Base-by-base conservation (phyloP, 2,888 invertebrate genomes). In the Ischnus inquisitorius region DNA sequence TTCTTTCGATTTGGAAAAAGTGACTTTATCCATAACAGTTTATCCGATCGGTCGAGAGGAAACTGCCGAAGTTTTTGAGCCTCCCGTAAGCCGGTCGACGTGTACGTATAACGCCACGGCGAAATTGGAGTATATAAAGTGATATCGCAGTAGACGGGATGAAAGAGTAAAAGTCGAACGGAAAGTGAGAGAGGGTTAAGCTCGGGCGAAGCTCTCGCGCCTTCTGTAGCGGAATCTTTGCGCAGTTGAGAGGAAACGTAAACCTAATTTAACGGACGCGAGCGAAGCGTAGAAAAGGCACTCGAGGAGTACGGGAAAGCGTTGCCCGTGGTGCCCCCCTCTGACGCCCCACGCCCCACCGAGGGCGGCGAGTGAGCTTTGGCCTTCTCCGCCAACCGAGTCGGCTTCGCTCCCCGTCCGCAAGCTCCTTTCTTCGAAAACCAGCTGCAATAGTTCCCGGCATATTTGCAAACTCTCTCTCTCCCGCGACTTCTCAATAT, bases 221-320 rank as follows among this genome's bases (percentile, higher is more conserved):
- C 79, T 86, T 75, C 68, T 78, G 82, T 77, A 81, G 79, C 84
- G 80, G 51, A 80, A 80, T 80, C 80, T 80, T 83, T 77, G 83
- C 77, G 77, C 83, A 80, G 74, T 85, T 88, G 85, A 86, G 87
- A 87, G 85, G 83, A 83, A 88, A 85, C 85, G 87, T 86, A 87
- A 88, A 88, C 88, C 83, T 87, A 87, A 87, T 87, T 87, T 87
- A 86, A 82, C 78, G 84, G 80, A 74, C 80, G 71, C 79, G 83
- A 85, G 74, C 60, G 74, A 74, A 82, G 71, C 75, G 76, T 60
- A 75, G 77, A 68, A 80, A 85, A 75, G 77, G 84, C 82, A 51
- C 72, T 80, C 64, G 67, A 28, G 68, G 72, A 74, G 77, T 57
- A 77, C 62, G 28, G 76, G n/a, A 72, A 85, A 83, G 85, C 83